Conservation (phyloP, 1,140 invertebrate genomes). For the Tyrophagus putrescentiae region DNA sequence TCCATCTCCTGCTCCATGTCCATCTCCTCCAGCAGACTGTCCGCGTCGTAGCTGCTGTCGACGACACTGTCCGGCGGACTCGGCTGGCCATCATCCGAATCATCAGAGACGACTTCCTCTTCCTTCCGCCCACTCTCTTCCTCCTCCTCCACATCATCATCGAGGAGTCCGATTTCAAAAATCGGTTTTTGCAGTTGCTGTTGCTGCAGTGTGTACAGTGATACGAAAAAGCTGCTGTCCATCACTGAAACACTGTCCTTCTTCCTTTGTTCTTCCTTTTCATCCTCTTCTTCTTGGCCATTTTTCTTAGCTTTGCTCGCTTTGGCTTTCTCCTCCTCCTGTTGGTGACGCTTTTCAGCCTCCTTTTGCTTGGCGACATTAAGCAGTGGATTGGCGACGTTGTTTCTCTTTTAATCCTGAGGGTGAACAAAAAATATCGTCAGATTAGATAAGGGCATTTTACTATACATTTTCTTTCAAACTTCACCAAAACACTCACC, state of each 20-base stretch:
- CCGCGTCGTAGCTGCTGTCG: background rate
- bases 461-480: background rate
- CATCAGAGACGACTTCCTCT: background rate
- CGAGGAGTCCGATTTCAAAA: background rate
- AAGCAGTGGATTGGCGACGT: background rate
- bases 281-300: constrained; percentile 3
- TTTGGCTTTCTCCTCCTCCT: background rate
- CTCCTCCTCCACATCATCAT: background rate
- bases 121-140: no score
- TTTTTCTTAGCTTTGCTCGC: background rate
- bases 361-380: background rate
- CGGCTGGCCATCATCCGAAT: no score
- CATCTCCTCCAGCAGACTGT: background rate
- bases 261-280: background rate
- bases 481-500: background rate
- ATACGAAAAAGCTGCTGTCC: no score
- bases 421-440: no score
- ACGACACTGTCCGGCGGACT: background rate
- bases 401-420: background rate
- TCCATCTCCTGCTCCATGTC: constrained; percentile 7
- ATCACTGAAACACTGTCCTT: no score
- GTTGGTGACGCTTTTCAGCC: background rate
- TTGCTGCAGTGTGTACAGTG: background rate
- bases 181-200: background rate
- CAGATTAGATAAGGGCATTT: background rate